A percentile compares a stretch with the other conserved stretches of the same genome.
These are phyloP conservation scores for Oncorhynchus mykiss DNA, from an alignment of 2,113 vertebrate genomes.

Conservation along the genomic window DNA sequence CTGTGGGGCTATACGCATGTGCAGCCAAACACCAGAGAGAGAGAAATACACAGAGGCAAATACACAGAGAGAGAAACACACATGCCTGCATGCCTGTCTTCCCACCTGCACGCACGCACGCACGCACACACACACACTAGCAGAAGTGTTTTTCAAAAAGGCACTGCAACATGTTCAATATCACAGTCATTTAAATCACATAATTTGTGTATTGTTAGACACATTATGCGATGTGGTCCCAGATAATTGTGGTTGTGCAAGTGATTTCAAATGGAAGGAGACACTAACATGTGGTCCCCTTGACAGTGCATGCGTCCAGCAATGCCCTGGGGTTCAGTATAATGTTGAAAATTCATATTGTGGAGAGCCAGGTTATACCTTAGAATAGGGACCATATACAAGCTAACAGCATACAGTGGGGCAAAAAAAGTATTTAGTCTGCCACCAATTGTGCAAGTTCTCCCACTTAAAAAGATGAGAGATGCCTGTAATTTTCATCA, in stretches of 20 bases:
- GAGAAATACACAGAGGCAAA: too few relatives aligned
- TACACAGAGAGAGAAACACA: too few relatives aligned
- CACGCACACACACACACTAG: conserved; percentile 16
- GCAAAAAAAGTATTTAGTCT: too few relatives aligned
- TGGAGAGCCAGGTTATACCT: background rate
- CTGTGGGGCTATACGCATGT: too few relatives aligned
- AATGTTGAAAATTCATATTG: conserved; percentile 1
- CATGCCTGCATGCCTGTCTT: too few relatives aligned
- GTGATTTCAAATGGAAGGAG: background rate
- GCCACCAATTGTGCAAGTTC: too few relatives aligned
- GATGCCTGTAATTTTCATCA: too few relatives aligned
- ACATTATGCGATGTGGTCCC: background rate
- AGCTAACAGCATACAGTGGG: too few relatives aligned
- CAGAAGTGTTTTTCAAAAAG: conserved; percentile 13
- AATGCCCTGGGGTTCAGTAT: background rate
- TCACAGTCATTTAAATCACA: background rate
- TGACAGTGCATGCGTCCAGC: background rate
- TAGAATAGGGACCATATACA: background rate
- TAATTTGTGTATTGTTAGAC: background rate
- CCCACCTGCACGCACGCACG: too few relatives aligned
- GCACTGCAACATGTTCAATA: background rate
- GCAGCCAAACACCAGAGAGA: too few relatives aligned
- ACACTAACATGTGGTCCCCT: background rate
- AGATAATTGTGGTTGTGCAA: background rate
- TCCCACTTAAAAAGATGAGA: too few relatives aligned